Evolutionary conservation across 2,888 invertebrate species (phyloP).

Genomic region (Nephrocerus scutellatus): DNA sequence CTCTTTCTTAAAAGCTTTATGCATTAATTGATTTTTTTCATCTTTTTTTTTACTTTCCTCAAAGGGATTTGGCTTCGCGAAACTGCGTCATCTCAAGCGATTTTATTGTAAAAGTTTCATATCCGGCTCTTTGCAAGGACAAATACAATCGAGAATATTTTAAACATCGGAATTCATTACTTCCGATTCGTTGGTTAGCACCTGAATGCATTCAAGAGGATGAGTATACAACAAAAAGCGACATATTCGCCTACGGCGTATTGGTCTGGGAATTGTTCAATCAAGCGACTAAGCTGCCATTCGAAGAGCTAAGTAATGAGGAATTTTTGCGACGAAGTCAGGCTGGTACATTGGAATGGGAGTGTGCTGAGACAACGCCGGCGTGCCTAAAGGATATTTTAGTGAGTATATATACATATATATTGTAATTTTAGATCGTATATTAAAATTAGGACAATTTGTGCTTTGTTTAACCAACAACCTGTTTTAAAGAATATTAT

Average conservation of each 20-base stretch:
- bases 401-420: constrained; percentile 41
- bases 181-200: constrained; percentile 87
- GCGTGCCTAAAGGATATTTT: constrained; percentile 55
- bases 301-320: constrained; percentile 48
- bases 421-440: too few species aligned
- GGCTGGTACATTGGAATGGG: constrained; percentile 60
- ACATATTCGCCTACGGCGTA: constrained; percentile 85
- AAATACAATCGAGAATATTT: constrained; percentile 87
- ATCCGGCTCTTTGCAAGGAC: constrained; percentile 71
- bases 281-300: constrained; percentile 70
- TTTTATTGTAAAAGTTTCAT: constrained; percentile 72
- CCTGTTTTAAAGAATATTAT: too few species aligned
- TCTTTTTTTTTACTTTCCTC: constrained; percentile 5
- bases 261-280: constrained; percentile 85
- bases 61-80: constrained; percentile 78
- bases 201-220: constrained; percentile 83
- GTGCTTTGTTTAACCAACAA: too few species aligned
- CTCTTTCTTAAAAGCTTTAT: constrained; percentile 11
- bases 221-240: constrained; percentile 87
- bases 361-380: constrained; percentile 58
- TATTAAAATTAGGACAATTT: too few species aligned
- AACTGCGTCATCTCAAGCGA: constrained; percentile 83
- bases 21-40: constrained; percentile 9
- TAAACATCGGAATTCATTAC: constrained; percentile 72
- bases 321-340: constrained; percentile 40